A percentile compares a stretch with the other conserved stretches of the same genome.
phyloP scores from a whole-genome alignment of 2,797 vertebrate genomes.

The Otolemur crassicaudatus region DNA sequence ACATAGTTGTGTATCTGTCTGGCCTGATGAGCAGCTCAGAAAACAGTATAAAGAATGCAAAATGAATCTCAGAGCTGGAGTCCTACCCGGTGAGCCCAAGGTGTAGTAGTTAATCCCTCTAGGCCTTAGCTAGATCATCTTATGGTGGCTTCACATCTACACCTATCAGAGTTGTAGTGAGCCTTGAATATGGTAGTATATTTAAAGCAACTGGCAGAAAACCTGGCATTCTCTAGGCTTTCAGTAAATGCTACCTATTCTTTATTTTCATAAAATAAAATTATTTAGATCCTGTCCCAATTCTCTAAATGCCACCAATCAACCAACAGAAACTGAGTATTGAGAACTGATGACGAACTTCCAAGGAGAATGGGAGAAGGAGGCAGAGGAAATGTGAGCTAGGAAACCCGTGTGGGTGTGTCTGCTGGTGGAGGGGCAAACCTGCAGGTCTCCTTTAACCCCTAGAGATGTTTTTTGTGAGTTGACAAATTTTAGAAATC shows the following conservation, averaged over 20 bases:
- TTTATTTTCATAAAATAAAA: conserved; percentile 4
- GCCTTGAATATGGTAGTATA: neutral
- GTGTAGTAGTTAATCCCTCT: neutral
- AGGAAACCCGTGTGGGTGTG: neutral
- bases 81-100: neutral
- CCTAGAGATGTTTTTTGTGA: neutral
- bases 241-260: neutral
- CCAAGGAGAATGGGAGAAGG: neutral
- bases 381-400: neutral
- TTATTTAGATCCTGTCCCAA: neutral
- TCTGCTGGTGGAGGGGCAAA: neutral
- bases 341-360: neutral
- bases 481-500: neutral
- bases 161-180: neutral
- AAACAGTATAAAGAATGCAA: neutral
- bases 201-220: neutral
- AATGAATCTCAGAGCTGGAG: neutral
- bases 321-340: neutral
- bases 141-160: neutral
- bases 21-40: neutral
- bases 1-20: neutral
- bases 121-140: neutral
- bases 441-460: neutral
- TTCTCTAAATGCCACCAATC: neutral
- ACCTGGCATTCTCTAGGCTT: neutral